Conservation (phyloP, 2,113 vertebrate genomes). For the Strix uralensis region DNA sequence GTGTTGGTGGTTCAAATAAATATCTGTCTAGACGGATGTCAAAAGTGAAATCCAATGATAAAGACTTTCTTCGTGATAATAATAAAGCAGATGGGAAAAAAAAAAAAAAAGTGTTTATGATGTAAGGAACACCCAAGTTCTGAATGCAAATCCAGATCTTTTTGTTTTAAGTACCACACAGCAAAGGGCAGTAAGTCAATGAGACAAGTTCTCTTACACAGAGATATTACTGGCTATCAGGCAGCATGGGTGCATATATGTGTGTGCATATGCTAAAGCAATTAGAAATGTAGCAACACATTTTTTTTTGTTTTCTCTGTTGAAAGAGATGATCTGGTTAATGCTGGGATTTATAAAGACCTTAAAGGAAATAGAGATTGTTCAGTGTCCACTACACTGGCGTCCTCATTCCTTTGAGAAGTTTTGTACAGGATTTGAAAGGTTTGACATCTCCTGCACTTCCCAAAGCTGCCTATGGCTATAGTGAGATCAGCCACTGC, state of each 20-base stretch:
- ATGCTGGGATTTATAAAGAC: not conserved
- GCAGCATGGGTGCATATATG: rapidly evolving
- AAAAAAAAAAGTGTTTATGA: not conserved
- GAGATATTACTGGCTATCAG: not conserved
- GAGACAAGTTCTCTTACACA: not conserved
- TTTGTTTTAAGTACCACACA: not conserved
- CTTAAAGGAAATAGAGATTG: not conserved
- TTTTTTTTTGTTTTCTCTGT: not conserved
- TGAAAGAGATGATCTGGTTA: not conserved
- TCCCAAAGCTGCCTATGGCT: not conserved
- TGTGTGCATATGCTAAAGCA: rapidly evolving
- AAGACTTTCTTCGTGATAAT: not conserved
- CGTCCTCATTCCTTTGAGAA: not conserved
- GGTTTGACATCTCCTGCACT: rapidly evolving
- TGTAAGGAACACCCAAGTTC: not conserved
- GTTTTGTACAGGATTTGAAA: not conserved
- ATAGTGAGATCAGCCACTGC: not conserved
- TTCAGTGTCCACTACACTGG: not conserved
- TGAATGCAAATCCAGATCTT: not conserved
- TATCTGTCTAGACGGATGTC: slow-evolving; percentile 8
- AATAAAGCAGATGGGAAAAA: not conserved
- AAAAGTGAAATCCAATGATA: not conserved
- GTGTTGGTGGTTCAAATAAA: slow-evolving; percentile 20
- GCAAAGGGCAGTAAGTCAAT: not conserved
- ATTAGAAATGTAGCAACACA: not conserved